phyloP scores from a whole-genome alignment of 2,113 vertebrate species.

The Delphinapterus leucas region DNA sequence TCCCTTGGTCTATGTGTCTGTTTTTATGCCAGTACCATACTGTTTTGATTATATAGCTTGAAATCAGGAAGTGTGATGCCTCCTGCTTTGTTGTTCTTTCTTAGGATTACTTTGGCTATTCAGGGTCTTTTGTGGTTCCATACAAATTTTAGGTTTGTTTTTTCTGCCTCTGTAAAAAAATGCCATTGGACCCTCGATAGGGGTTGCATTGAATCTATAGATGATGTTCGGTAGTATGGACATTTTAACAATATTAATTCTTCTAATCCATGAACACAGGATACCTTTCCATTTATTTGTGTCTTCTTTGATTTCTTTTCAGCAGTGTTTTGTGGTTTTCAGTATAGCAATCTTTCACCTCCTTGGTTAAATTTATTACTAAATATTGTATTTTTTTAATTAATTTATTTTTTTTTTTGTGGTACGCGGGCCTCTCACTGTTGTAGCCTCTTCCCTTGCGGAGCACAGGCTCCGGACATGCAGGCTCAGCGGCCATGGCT shows the following conservation, averaged over 20 bases:
- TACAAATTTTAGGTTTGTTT: background rate
- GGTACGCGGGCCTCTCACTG: too few species aligned
- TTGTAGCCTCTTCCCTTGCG: too few species aligned
- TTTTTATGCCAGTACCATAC: background rate
- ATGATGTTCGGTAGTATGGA: background rate
- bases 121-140: background rate
- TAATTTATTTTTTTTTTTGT: background rate
- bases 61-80: background rate
- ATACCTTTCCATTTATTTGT: background rate
- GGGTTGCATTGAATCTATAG: background rate
- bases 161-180: background rate
- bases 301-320: background rate
- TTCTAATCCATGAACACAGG: background rate
- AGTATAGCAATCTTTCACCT: background rate
- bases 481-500: too few species aligned
- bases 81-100: background rate
- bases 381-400: background rate
- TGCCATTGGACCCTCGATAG: background rate
- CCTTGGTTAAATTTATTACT: background rate
- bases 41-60: background rate
- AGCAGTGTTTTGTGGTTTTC: background rate
- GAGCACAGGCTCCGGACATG: too few species aligned
- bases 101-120: background rate
- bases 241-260: background rate
- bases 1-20: background rate